Evolutionary conservation across 2,113 vertebrate genomes (phyloP), one percentile per base, ranked within the genome.

Genomic region (Chauna torquata): DNA sequence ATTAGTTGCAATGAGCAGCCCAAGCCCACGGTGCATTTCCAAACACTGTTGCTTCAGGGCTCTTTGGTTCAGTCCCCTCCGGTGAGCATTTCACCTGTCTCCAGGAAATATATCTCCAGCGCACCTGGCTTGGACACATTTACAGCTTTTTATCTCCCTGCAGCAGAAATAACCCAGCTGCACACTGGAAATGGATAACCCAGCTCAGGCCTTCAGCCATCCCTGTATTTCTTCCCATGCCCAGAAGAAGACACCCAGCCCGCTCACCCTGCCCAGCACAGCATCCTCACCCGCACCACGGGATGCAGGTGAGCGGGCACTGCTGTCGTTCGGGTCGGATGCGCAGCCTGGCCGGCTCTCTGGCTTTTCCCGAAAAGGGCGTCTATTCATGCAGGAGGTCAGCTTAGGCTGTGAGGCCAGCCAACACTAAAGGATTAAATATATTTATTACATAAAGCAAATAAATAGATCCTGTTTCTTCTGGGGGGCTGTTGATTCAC

Each of bases 11-110:
- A 5, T 0, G 4, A 71, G 32, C 36, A 16, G 30, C 83, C 61
- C 45, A 23, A 57, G 27, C 13, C 42, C 0, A 0, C 0, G 7
- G 38, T 50, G 7, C 42, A 12, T 10, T 19, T 50, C 68, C 74
- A 4, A 49, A 8, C 4, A 7, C 69, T 0, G 0, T 0, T 5
- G 24, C 9, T 75, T 79, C 44, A 50, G 9, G 32, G 27, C 55
- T 47, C 42, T 50, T n/a, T 0, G 1, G 3, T 17, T 59, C 38
- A 6, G 4, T 8, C 18, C 55, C 59, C 7, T 1, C 13, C 0
- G 1, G 8, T 5, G 38, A 74, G 42, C 3, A 2, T 74, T 86
- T 58, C 94, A 88, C 91, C 86, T 92, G 91, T 44, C 52, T 68
- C 57, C 47, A 66, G 64, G 83, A 92, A 92, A 88, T n/a, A 19